These are phyloP conservation scores for Zaprionus lachaisei DNA, from an alignment of 1,140 invertebrate genomes.

Conservation along the genomic window DNA sequence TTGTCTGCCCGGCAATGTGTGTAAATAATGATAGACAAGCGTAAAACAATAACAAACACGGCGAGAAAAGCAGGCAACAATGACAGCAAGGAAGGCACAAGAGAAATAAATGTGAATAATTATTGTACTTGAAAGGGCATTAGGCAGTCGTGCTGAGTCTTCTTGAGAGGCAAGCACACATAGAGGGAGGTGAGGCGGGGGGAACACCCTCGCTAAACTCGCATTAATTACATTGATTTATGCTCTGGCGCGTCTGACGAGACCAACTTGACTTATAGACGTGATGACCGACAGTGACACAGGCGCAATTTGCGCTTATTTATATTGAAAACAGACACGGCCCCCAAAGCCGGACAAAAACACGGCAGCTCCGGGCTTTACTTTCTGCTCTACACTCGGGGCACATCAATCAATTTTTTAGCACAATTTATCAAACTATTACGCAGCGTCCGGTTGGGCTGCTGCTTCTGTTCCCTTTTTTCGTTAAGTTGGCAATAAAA, in stretches of 20 bases:
- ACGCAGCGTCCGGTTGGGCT: constrained; percentile 27
- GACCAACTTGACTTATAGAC: constrained; percentile 70
- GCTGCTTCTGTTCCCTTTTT: constrained; percentile 3
- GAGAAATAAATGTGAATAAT: constrained; percentile 68
- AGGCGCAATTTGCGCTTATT: constrained; percentile 48
- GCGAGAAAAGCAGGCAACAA: not conserved
- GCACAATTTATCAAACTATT: constrained; percentile 79
- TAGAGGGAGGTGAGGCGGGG: not conserved
- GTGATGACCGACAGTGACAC: constrained; percentile 53
- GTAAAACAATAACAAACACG: constrained; percentile 37
- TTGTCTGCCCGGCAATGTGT: constrained; percentile 50
- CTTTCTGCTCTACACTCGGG: not conserved
- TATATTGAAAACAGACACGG: constrained; percentile 46
- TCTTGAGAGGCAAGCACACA: not conserved
- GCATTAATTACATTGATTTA: constrained; percentile 82
- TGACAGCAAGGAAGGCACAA: not conserved
- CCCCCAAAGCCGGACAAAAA: not conserved
- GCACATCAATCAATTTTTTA: constrained; percentile 77
- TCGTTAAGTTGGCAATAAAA: constrained; percentile 65
- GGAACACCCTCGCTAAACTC: constrained; percentile 61
- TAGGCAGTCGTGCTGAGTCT: constrained; percentile 32
- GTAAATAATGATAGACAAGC: constrained; percentile 61
- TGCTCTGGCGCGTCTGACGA: constrained; percentile 49
- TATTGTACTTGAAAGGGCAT: constrained; percentile 70
- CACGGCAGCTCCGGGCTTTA: not conserved